Conservation (phyloP, 2,113 vertebrate species). For the Passer domesticus region DNA sequence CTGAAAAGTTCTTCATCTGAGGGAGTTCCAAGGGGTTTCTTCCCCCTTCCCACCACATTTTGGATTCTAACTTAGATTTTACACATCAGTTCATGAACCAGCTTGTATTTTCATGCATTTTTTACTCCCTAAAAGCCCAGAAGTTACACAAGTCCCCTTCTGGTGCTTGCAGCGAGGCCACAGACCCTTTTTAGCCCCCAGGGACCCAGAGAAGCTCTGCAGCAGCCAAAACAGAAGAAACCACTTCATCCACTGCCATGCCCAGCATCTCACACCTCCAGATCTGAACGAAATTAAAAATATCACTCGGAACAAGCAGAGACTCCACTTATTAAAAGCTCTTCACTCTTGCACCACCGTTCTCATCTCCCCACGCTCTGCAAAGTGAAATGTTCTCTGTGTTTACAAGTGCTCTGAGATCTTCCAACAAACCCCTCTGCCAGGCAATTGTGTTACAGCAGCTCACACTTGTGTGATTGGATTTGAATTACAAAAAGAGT, state of each 20-base stretch:
- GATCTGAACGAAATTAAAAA: not conserved
- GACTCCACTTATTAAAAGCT: not conserved
- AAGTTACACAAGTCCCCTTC: not conserved
- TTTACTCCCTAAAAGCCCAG: not conserved
- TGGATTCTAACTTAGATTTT: not conserved
- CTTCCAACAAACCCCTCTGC: not conserved
- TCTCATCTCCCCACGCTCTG: not conserved
- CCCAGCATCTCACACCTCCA: not conserved
- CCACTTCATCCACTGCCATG: not conserved
- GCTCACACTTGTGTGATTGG: not conserved
- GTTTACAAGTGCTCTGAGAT: not conserved
- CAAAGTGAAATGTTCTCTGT: not conserved
- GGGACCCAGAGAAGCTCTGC: not conserved
- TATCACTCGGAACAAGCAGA: not conserved
- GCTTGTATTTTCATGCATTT: not conserved
- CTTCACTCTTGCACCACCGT: not conserved
- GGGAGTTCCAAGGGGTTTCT: not conserved
- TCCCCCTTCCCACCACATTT: accelerated
- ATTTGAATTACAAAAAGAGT: slow-evolving; percentile 41
- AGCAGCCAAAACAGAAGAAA: not conserved
- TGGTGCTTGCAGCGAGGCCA: not conserved
- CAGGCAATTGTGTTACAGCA: not conserved
- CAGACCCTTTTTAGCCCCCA: not conserved
- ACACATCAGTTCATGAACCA: not conserved
- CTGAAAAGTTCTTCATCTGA: not conserved